Conservation (phyloP, 1,140 invertebrate species). For the Lepidurus couesii region DNA sequence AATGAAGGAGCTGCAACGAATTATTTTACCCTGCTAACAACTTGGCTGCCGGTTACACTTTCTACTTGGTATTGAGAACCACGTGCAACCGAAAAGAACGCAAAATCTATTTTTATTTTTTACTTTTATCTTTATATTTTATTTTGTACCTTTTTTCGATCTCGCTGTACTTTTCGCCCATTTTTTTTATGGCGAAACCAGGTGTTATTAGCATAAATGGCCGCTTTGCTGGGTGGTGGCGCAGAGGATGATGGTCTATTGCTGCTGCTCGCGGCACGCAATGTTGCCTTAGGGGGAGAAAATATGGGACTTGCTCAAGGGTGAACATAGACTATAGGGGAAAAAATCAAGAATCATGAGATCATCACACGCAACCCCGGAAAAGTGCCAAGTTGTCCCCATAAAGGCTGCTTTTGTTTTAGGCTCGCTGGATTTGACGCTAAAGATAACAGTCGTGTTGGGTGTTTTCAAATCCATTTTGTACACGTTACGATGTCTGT, state of each 20-base stretch:
- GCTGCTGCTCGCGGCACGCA: not conserved
- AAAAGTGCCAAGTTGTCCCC: conserved; percentile 12
- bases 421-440: not conserved
- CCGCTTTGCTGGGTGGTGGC: not conserved
- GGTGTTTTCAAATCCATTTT: too few relatives aligned
- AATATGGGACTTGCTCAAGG: not conserved
- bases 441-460: not conserved
- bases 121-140: not conserved
- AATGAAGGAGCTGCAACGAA: not conserved
- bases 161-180: not conserved
- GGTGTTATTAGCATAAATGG: conserved; percentile 16
- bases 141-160: too few relatives aligned
- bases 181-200: conserved; percentile 10
- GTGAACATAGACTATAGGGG: not conserved
- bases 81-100: too few relatives aligned
- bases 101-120: not conserved
- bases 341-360: not conserved
- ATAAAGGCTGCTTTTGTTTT: not conserved
- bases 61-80: too few relatives aligned
- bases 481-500: too few relatives aligned
- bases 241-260: conserved; percentile 13
- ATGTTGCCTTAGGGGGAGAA: not conserved
- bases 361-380: not conserved
- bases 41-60: not conserved
- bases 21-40: not conserved